These are phyloP conservation scores for Cynodonichthys magdalenae DNA, from an alignment of 2,797 vertebrate genomes.

Conservation along the genomic window DNA sequence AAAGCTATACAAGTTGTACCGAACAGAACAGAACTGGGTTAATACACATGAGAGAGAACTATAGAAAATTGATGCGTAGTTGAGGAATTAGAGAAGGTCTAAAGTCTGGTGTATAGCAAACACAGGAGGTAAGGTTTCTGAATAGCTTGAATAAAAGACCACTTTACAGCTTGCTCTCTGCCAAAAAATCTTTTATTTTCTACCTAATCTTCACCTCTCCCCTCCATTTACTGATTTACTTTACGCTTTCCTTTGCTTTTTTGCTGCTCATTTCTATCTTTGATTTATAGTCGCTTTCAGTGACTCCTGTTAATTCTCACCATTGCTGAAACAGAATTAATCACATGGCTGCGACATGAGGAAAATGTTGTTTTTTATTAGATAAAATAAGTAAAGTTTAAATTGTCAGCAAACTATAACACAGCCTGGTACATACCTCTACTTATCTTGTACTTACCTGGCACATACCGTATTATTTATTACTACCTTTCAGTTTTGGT, in stretches of 20 bases:
- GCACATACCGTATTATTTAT: too few relatives aligned
- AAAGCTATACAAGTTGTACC: constrained; percentile 1
- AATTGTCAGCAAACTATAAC: too few relatives aligned
- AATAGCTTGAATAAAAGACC: constrained; percentile 22
- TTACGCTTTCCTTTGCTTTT: background rate
- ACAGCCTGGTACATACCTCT: too few relatives aligned
- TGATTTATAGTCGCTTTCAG: constrained; percentile 33
- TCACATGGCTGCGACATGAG: constrained; percentile 7
- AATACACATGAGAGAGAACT: constrained; percentile 3
- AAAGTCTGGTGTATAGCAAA: constrained; percentile 18
- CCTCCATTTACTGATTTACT: constrained; percentile 8
- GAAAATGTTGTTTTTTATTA: too few relatives aligned
- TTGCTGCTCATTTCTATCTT: constrained; percentile 10
- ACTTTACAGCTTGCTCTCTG: constrained; percentile 6
- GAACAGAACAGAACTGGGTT: constrained; percentile 19
- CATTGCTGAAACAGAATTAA: background rate
- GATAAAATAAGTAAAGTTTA: too few relatives aligned
- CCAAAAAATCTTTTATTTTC: constrained; percentile 16
- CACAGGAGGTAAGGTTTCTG: constrained; percentile 10
- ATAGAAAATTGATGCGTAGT: constrained; percentile 19
- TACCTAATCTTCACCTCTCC: constrained; percentile 3
- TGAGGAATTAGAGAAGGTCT: constrained; percentile 22
- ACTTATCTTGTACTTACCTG: too few relatives aligned
- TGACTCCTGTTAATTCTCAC: constrained; percentile 23
- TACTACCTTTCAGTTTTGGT: constrained; percentile 30